Percentiles rank a stretch among this genome's conserved stretches.
These are phyloP conservation scores for Rattus norvegicus DNA, from an alignment of 2,113 vertebrate species.

Conservation along the genomic window GRCr8 NC_086020.1:59756501-59757000, in stretches of 20 bases:
- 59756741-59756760: background rate
- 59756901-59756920: background rate
- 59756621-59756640: too few species aligned
- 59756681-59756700: background rate
- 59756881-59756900: background rate
- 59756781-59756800: background rate
- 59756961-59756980: background rate
- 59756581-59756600: background rate
- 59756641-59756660: too few species aligned
- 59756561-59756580: background rate
- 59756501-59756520: background rate
- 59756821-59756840: background rate
- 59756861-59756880: background rate
- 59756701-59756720: background rate
- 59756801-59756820: background rate
- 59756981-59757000: background rate
- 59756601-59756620: too few species aligned
- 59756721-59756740: fast-evolving
- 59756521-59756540: background rate
- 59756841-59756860: background rate
- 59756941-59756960: background rate
- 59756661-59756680: background rate
- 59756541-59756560: background rate
- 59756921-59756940: background rate
- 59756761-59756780: background rate